A percentile compares a stretch with the other conserved stretches of the same genome.
phyloP scores from a whole-genome alignment of 2,113 vertebrate species.

The Sander vitreus region DNA sequence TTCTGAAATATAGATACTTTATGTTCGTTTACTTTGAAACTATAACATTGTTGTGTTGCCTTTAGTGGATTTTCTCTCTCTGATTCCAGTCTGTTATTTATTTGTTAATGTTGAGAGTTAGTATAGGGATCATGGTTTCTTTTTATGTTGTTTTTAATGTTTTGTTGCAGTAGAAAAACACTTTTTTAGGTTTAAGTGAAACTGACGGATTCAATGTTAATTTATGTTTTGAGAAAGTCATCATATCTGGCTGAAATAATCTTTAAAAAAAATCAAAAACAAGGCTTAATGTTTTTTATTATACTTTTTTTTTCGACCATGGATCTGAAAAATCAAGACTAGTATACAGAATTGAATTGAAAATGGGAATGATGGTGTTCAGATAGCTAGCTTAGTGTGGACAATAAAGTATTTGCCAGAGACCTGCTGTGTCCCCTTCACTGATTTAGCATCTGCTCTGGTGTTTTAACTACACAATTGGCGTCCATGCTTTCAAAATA shows the following conservation, averaged over 20 bases:
- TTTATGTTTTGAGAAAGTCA: not conserved
- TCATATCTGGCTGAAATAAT: not conserved
- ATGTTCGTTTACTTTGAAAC: not conserved
- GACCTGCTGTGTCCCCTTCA: not conserved
- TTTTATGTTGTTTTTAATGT: not conserved
- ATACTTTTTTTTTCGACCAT: not conserved
- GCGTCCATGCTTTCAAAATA: not conserved
- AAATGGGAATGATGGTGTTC: not conserved
- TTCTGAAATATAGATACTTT: not conserved
- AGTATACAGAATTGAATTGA: not conserved
- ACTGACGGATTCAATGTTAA: not conserved
- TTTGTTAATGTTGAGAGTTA: not conserved
- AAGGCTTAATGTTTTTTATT: not conserved
- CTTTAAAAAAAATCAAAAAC: not conserved
- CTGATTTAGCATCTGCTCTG: not conserved
- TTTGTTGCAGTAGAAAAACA: not conserved
- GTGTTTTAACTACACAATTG: not conserved
- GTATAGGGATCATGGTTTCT: not conserved
- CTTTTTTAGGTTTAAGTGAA: not conserved
- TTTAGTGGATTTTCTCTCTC: not conserved
- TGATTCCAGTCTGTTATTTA: not conserved
- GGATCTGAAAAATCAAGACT: not conserved
- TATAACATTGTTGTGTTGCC: slow-evolving; percentile 1
- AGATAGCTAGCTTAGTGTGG: not conserved
- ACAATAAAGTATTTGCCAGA: not conserved